These are phyloP conservation scores for Symphodus melops DNA, from an alignment of 2,113 vertebrate species.

Conservation along the genomic window DNA sequence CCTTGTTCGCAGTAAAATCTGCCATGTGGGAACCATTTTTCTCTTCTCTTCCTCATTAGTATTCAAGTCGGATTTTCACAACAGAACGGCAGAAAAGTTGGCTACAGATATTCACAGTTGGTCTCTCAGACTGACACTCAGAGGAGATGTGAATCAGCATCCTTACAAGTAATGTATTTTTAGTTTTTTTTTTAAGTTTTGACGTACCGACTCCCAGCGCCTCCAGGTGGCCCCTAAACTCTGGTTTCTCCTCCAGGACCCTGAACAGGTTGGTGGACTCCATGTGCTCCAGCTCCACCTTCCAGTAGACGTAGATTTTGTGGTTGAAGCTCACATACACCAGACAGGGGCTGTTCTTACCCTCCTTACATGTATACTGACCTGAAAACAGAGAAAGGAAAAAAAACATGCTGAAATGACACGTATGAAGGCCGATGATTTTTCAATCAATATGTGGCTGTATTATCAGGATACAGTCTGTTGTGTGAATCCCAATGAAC, in stretches of 20 bases:
- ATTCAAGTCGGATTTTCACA: conserved; percentile 32
- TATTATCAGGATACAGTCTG: not conserved
- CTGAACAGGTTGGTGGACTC: conserved; percentile 93
- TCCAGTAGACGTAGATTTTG: conserved; percentile 98
- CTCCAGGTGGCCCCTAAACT: conserved; percentile 83
- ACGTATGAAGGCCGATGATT: too few species aligned
- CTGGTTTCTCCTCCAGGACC: conserved; percentile 86
- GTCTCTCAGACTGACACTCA: conserved; percentile 8
- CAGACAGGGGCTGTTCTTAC: conserved; percentile 93
- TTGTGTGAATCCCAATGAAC: conserved; percentile 33
- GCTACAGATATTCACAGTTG: conserved; percentile 16
- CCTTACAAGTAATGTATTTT: not conserved
- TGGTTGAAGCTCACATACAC: conserved; percentile 97
- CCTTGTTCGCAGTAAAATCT: conserved; percentile 27
- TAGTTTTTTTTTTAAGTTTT: too few species aligned
- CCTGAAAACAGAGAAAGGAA: conserved; percentile 79
- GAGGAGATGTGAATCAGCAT: not conserved
- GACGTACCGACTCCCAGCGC: conserved; percentile 88
- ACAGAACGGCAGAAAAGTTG: not conserved
- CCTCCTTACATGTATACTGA: conserved; percentile 94
- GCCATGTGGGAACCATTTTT: not conserved
- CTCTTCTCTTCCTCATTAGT: conserved; percentile 8
- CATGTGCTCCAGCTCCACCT: conserved; percentile 94
- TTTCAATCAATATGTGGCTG: not conserved
- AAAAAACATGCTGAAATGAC: not conserved